phyloP scores from a whole-genome alignment of 1,140 invertebrate species.

The Drosophila kurseongensis region DNA sequence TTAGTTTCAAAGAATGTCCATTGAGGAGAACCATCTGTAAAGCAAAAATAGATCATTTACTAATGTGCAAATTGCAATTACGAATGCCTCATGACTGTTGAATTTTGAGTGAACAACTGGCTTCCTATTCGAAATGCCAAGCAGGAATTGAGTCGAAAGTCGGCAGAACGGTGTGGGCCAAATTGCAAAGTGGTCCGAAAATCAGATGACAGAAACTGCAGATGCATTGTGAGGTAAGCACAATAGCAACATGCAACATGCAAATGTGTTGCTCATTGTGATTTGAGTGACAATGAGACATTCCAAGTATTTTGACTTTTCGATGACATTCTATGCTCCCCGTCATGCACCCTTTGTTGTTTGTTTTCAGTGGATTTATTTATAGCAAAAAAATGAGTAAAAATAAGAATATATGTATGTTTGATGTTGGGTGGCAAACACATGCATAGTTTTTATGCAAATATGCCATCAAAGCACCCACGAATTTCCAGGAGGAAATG shows the following conservation, averaged over 20 bases:
- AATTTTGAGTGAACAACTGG: not conserved
- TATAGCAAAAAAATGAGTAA: constrained; percentile 25
- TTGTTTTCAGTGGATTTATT: constrained; percentile 67
- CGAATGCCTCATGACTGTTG: not conserved
- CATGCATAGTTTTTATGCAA: constrained; percentile 76
- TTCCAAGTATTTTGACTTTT: constrained; percentile 35
- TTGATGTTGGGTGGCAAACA: constrained; percentile 21
- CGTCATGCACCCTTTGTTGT: constrained; percentile 3
- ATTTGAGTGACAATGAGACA: constrained; percentile 25
- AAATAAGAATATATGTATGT: constrained; percentile 1
- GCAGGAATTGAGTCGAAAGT: not conserved
- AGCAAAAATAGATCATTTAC: not conserved
- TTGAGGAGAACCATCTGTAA: not conserved
- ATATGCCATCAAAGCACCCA: constrained; percentile 26
- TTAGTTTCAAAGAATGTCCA: too few species aligned
- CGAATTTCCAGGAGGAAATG: constrained; percentile 39
- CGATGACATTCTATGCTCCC: constrained; percentile 17
- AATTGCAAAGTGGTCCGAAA: not conserved
- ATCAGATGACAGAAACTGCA: not conserved
- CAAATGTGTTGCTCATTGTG: constrained; percentile 21
- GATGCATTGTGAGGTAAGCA: not conserved
- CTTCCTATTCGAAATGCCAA: not conserved
- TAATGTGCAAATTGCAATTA: not conserved
- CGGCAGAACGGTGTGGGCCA: not conserved
- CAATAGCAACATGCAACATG: constrained; percentile 4